A percentile compares a stretch with the other conserved stretches of the same genome.
Conservation (phyloP, 2,113 vertebrate genomes). For the Diphyllodes magnificus region DNA sequence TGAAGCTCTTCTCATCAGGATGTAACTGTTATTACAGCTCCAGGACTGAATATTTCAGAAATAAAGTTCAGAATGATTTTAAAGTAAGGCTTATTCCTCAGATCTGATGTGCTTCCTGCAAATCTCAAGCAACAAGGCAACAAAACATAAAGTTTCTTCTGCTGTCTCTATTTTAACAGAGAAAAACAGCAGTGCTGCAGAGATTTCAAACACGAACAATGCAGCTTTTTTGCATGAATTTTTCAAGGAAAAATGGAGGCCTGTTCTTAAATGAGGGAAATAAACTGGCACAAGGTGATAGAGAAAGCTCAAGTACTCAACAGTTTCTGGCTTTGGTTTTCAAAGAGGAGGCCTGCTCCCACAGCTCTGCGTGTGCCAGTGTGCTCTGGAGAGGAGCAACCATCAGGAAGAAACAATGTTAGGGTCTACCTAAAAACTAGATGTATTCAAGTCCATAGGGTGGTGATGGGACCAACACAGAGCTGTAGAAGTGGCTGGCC, state of each 20-base stretch:
- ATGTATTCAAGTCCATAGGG: neutral
- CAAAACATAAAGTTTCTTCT: neutral
- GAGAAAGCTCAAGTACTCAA: neutral
- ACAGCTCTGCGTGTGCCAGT: fast-evolving
- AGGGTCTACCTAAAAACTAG: neutral
- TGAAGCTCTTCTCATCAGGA: neutral
- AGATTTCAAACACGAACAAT: neutral
- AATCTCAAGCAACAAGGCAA: neutral
- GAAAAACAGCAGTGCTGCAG: neutral
- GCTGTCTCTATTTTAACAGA: neutral
- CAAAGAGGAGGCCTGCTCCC: neutral
- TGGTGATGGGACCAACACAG: neutral
- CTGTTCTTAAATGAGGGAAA: neutral
- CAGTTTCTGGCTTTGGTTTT: neutral
- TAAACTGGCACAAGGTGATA: neutral
- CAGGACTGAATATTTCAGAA: neutral
- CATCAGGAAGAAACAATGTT: neutral
- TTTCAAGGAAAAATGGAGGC: neutral
- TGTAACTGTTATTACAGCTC: neutral
- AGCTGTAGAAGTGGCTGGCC: neutral
- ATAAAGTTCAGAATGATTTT: neutral
- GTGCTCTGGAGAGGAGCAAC: neutral
- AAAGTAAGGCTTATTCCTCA: neutral
- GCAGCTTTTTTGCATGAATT: neutral
- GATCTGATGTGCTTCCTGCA: neutral